Evolutionary conservation across 2,888 invertebrate species (phyloP).

Genomic region (Syrphus vitripennis): DNA sequence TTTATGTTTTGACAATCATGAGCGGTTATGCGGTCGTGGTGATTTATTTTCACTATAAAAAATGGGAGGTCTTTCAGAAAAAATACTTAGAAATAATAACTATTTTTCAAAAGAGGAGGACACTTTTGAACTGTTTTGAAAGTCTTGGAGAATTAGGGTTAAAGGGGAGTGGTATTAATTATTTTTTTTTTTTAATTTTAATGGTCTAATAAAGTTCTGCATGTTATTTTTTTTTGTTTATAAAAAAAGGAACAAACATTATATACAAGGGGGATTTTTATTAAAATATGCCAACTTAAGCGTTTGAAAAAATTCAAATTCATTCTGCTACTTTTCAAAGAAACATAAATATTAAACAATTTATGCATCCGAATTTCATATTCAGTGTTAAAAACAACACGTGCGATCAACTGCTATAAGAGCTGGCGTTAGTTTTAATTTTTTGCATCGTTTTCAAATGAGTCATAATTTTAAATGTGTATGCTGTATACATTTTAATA

Average conservation of each 20-base stretch:
- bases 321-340: no score
- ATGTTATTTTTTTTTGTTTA: no score
- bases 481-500: not conserved
- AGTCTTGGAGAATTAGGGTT: not conserved
- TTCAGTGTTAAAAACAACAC: not conserved
- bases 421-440: not conserved
- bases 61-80: slow-evolving; percentile 48
- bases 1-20: slow-evolving; percentile 44
- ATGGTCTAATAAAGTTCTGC: no score
- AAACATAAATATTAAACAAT: not conserved
- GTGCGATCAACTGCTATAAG: not conserved
- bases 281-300: no score
- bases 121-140: slow-evolving; percentile 19
- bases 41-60: slow-evolving; percentile 53
- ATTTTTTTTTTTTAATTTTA: no score
- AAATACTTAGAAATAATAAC: slow-evolving; percentile 5
- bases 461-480: not conserved
- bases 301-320: no score
- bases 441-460: not conserved
- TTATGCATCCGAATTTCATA: not conserved
- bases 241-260: no score
- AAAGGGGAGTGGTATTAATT: not conserved
- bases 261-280: no score
- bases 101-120: slow-evolving; percentile 26
- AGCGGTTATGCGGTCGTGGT: slow-evolving; percentile 2